Conservation (phyloP, 2,888 invertebrate genomes). For the Hyposoter dolosus region DNA sequence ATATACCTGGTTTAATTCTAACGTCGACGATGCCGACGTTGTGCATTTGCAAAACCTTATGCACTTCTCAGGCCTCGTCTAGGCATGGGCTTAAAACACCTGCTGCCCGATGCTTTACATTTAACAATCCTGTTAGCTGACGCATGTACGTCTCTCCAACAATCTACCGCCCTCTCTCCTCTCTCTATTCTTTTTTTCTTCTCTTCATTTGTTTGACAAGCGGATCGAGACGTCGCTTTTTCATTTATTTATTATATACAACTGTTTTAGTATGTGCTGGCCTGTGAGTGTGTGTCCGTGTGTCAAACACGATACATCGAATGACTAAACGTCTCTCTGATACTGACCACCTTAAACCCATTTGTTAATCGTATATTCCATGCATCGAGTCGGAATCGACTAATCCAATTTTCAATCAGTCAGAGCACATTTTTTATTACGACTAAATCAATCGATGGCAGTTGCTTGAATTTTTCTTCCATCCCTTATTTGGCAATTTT, state of each 20-base stretch:
- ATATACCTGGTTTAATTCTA: constrained; percentile 45
- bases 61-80: constrained; percentile 83
- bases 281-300: no score
- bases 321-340: constrained; percentile 23
- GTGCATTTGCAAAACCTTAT: constrained; percentile 70
- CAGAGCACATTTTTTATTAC: not conserved
- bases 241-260: not conserved
- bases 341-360: constrained; percentile 38
- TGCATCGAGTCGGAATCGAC: not conserved
- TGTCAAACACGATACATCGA: constrained; percentile 19
- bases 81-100: constrained; percentile 81
- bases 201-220: not conserved
- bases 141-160: constrained; percentile 14
- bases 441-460: not conserved
- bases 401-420: constrained; percentile 35
- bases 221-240: not conserved
- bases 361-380: constrained; percentile 8
- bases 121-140: constrained; percentile 72
- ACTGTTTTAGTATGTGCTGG: no score
- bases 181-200: not conserved
- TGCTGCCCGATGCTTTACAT: constrained; percentile 75
- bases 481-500: not conserved
- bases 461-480: not conserved
- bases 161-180: constrained; percentile 15
- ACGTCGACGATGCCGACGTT: constrained; percentile 64